Evolutionary conservation across 2,113 vertebrate genomes (phyloP).

Genomic region (Erythrolamprus reginae): DNA sequence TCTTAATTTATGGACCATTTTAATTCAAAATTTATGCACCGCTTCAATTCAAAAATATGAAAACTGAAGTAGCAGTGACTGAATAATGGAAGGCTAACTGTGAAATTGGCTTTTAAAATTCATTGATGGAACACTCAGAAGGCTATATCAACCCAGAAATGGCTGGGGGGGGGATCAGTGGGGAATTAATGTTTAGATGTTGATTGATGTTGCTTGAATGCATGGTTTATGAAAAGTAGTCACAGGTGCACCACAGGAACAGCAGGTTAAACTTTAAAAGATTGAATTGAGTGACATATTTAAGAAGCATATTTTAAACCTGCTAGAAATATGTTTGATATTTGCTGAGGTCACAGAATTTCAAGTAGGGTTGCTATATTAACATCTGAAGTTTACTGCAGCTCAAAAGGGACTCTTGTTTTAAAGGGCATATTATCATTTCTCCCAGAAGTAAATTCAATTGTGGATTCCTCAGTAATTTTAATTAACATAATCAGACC

Average conservation of each 20-base stretch:
- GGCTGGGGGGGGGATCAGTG: not conserved
- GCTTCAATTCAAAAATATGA: not conserved
- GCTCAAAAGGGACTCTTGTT: conserved; percentile 35
- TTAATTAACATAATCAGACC: conserved; percentile 47
- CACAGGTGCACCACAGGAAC: conserved; percentile 13
- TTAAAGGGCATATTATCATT: conserved; percentile 51
- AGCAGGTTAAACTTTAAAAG: not conserved
- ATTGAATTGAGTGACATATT: conserved; percentile 7
- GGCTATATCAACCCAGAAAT: not conserved
- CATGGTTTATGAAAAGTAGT: not conserved
- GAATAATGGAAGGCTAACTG: not conserved
- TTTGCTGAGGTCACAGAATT: conserved; percentile 38
- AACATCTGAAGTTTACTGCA: conserved; percentile 31
- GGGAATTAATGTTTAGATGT: conserved; percentile 9
- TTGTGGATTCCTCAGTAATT: conserved; percentile 8
- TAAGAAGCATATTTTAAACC: conserved; percentile 17
- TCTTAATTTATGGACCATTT: not conserved
- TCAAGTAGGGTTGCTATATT: conserved; percentile 22
- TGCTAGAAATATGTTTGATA: conserved; percentile 28
- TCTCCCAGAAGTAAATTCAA: conserved; percentile 23
- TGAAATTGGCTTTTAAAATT: not conserved
- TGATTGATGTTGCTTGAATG: not conserved
- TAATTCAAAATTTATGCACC: not conserved
- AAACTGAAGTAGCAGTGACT: not conserved
- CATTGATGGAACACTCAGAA: not conserved